These are phyloP conservation scores for Danionella cerebrum DNA, from an alignment of 2,113 vertebrate species.

Conservation along the genomic window DNA sequence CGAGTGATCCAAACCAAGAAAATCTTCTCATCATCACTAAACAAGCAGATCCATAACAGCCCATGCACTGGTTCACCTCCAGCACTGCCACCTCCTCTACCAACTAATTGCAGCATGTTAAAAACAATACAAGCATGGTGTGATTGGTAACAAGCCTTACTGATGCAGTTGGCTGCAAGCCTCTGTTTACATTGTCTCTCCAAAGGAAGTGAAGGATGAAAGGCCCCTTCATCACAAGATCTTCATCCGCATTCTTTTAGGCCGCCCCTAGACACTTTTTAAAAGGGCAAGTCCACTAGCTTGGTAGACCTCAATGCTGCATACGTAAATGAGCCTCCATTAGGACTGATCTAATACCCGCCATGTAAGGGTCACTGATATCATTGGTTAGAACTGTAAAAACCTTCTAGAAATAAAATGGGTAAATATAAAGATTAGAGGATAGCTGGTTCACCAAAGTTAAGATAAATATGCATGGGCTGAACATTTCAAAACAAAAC, in stretches of 20 bases:
- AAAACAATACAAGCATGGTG: slow-evolving; percentile 41
- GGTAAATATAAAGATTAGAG: neutral
- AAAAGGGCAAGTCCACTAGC: slow-evolving; percentile 49
- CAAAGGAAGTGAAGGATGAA: slow-evolving; percentile 82
- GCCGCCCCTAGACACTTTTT: slow-evolving; percentile 61
- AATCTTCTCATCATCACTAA: neutral
- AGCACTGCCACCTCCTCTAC: slow-evolving; percentile 10
- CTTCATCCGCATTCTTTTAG: slow-evolving; percentile 70
- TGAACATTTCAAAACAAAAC: no score
- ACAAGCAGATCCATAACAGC: slow-evolving; percentile 8
- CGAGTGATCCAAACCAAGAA: slow-evolving; percentile 13
- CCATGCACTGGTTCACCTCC: neutral
- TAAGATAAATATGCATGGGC: no score
- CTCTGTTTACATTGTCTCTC: slow-evolving; percentile 91
- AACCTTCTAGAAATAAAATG: neutral
- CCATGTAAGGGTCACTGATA: slow-evolving; percentile 20
- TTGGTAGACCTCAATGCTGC: slow-evolving; percentile 24
- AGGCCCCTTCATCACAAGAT: slow-evolving; percentile 67
- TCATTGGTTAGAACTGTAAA: slow-evolving; percentile 36
- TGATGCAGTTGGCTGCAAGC: slow-evolving; percentile 65
- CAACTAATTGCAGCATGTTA: slow-evolving; percentile 28
- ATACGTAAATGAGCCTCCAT: slow-evolving; percentile 5
- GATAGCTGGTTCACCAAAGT: no score
- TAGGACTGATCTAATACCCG: slow-evolving; percentile 17
- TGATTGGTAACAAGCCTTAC: slow-evolving; percentile 24